Evolutionary conservation across 2,797 vertebrate species (phyloP).

Genomic region (Nannoperca obscura): DNA sequence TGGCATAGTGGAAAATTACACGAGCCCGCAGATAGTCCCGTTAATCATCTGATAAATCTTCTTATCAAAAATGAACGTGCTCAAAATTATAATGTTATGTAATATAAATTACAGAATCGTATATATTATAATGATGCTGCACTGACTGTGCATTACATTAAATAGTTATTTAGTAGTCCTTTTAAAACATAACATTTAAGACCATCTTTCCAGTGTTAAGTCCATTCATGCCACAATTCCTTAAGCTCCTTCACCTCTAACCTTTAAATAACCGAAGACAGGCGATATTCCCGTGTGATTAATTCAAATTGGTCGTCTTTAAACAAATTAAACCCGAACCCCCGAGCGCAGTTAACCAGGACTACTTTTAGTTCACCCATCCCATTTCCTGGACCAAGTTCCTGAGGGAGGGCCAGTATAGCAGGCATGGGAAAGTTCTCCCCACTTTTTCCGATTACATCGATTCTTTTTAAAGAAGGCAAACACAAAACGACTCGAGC

Average conservation of each 20-base stretch:
- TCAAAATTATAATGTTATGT: too few relatives aligned
- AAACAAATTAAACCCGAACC: background rate
- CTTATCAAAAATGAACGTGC: background rate
- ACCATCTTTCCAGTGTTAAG: background rate
- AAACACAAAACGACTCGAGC: slow-evolving; percentile 9
- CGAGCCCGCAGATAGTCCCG: background rate
- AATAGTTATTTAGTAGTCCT: too few relatives aligned
- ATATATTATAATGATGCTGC: background rate
- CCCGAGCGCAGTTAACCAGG: slow-evolving; percentile 36
- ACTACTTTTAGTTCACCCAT: slow-evolving; percentile 73
- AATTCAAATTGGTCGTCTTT: slow-evolving; percentile 1
- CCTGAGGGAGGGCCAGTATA: slow-evolving; percentile 83
- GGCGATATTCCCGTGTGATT: slow-evolving; percentile 12
- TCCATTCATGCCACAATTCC: background rate
- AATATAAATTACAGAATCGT: too few relatives aligned
- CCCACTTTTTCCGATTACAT: slow-evolving; percentile 77
- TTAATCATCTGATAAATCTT: background rate
- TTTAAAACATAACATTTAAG: background rate
- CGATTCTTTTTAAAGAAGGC: slow-evolving; percentile 64
- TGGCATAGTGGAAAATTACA: slow-evolving; percentile 70
- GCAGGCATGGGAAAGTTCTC: slow-evolving; percentile 84
- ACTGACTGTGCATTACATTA: too few relatives aligned
- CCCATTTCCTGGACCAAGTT: slow-evolving; percentile 84
- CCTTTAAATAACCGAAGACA: slow-evolving; percentile 25
- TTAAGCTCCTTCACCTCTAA: background rate